Percentiles rank a stretch among this genome's conserved stretches.
These are phyloP conservation scores for Procambarus virginalis DNA, from an alignment of 1,140 invertebrate genomes.

Conservation along the genomic window DNA sequence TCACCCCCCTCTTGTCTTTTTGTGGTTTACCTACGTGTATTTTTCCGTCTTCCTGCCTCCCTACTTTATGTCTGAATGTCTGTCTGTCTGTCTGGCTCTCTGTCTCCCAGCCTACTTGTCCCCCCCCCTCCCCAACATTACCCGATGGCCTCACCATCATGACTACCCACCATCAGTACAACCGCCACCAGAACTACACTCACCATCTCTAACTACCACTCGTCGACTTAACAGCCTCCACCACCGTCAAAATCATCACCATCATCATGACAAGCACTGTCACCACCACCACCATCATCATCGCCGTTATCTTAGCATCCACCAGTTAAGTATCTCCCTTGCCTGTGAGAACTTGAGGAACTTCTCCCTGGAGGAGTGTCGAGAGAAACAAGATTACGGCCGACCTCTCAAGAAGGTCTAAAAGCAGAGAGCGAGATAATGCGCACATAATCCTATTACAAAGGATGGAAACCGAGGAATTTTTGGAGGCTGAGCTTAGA, in stretches of 20 bases:
- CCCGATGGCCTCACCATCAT: too few species aligned
- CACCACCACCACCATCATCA: not conserved
- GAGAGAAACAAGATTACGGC: not conserved
- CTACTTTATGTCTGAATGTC: not conserved
- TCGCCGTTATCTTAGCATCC: not conserved
- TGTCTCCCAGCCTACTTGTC: not conserved
- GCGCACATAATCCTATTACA: slow-evolving; percentile 12
- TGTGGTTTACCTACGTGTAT: too few species aligned
- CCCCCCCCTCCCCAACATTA: too few species aligned
- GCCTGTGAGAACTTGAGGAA: not conserved
- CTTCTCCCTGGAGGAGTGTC: not conserved
- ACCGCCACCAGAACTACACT: not conserved
- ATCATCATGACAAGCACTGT: not conserved
- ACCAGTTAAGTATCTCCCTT: not conserved
- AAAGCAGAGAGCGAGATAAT: slow-evolving; percentile 14
- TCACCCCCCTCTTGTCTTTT: too few species aligned
- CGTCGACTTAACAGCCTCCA: not conserved
- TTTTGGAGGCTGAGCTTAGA: not conserved
- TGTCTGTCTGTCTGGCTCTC: not conserved
- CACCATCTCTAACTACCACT: not conserved
- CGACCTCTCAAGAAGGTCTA: not conserved
- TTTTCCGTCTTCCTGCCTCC: not conserved
- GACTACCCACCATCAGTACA: not conserved
- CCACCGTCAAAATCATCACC: not conserved
- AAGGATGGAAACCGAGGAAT: not conserved